These are phyloP conservation scores for Oncorhynchus gorbuscha DNA, from an alignment of 2,113 vertebrate genomes.

Conservation along the genomic window DNA sequence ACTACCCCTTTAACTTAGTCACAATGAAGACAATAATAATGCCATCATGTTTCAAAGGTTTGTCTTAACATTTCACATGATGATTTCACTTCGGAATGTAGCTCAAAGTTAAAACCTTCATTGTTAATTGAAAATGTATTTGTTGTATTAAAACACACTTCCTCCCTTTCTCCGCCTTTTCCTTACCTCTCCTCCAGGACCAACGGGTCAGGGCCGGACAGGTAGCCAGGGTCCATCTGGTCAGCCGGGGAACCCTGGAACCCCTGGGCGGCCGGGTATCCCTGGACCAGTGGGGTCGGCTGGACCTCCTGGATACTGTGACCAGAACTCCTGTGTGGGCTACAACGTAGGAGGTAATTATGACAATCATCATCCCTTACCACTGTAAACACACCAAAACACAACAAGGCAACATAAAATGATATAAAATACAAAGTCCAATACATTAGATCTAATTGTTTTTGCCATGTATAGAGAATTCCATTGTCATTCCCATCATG, in stretches of 20 bases:
- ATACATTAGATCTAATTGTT: no score
- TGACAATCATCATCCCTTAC: background rate
- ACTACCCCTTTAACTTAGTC: no score
- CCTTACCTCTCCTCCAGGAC: constrained; percentile 66
- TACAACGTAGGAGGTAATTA: constrained; percentile 90
- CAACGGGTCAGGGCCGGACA: constrained; percentile 86
- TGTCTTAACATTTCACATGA: no score
- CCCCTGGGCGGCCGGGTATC: constrained; percentile 80
- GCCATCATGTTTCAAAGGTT: no score
- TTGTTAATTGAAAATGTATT: background rate
- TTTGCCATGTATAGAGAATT: no score
- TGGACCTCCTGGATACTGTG: constrained; percentile 91
- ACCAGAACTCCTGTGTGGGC: constrained; percentile 88
- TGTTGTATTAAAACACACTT: background rate
- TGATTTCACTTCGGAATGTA: no score
- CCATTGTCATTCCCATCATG: no score
- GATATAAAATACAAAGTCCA: no score
- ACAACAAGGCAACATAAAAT: background rate
- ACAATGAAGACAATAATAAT: no score
- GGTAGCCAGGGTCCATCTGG: constrained; percentile 84
- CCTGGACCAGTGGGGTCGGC: constrained; percentile 83
- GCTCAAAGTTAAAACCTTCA: background rate
- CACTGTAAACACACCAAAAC: background rate
- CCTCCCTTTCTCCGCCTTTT: background rate
- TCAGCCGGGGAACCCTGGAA: constrained; percentile 85